phyloP scores from a whole-genome alignment of 2,797 vertebrate genomes.

The Tauraco hartlaubi region DNA sequence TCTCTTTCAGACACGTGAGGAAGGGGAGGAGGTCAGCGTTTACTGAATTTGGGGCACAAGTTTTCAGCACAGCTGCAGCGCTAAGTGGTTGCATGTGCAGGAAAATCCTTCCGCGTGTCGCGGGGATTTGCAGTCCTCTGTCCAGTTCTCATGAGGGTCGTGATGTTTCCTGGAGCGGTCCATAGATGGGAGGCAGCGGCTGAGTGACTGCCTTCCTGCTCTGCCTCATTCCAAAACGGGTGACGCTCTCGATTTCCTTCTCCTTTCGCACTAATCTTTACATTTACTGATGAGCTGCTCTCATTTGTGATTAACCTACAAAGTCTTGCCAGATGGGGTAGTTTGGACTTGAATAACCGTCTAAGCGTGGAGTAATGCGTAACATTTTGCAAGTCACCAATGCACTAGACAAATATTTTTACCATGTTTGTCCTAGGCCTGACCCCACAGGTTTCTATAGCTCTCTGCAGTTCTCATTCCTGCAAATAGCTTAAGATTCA shows the following conservation, averaged over 20 bases:
- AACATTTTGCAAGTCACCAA: not conserved
- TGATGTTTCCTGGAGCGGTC: not conserved
- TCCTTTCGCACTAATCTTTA: not conserved
- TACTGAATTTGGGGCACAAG: not conserved
- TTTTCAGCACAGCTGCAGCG: not conserved
- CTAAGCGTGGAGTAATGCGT: not conserved
- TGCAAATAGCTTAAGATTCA: not conserved
- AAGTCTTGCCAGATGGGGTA: not conserved
- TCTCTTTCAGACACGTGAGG: not conserved
- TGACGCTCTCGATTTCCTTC: not conserved
- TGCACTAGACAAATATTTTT: not conserved
- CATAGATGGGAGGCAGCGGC: fast-evolving
- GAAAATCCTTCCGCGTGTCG: not conserved
- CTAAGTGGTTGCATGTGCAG: not conserved
- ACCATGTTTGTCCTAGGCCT: not conserved
- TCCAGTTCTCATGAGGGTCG: not conserved
- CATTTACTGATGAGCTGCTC: not conserved
- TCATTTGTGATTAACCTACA: not conserved
- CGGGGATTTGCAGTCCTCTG: not conserved
- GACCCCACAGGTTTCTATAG: not conserved
- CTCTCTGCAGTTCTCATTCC: not conserved
- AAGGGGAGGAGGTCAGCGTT: not conserved
- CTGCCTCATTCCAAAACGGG: not conserved
- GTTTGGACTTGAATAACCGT: not conserved
- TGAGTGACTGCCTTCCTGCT: not conserved